Evolutionary conservation across 2,113 vertebrate genomes (phyloP).

Genomic region (Chaenogobius annularis): DNA sequence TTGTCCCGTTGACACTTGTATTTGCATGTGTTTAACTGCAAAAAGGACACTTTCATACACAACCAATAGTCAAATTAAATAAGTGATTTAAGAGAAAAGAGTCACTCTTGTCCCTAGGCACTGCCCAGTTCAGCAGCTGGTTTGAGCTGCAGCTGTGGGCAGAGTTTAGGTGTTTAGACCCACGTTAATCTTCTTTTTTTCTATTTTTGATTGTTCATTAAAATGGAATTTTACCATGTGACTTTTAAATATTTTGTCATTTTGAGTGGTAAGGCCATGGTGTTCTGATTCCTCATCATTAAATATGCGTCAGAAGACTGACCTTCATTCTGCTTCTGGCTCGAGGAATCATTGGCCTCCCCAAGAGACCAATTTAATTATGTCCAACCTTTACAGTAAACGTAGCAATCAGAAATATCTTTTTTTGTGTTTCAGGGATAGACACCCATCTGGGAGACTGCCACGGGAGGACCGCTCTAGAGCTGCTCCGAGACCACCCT

Average conservation of each 20-base stretch:
- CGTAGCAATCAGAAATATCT: not conserved
- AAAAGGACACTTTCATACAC: too few species aligned
- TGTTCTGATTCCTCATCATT: not conserved
- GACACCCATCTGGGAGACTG: constrained; percentile 88
- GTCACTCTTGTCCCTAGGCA: too few species aligned
- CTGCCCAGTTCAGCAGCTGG: too few species aligned
- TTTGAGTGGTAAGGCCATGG: not conserved
- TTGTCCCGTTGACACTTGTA: too few species aligned
- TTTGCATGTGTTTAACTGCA: too few species aligned
- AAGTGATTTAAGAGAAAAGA: too few species aligned
- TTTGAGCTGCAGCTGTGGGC: too few species aligned
- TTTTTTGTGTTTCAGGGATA: constrained; percentile 81
- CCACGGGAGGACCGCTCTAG: constrained; percentile 88
- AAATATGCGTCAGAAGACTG: not conserved
- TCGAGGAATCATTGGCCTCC: not conserved
- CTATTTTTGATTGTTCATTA: too few species aligned
- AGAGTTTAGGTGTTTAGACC: too few species aligned
- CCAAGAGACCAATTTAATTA: not conserved
- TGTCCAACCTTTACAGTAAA: not conserved
- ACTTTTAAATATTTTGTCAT: not conserved
- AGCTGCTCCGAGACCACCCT: constrained; percentile 92
- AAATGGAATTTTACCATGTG: too few species aligned
- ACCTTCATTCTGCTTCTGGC: not conserved
- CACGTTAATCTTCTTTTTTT: too few species aligned
- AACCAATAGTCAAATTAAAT: too few species aligned